Evolutionary conservation across 2,888 invertebrate genomes (phyloP), one percentile per base, ranked within the genome.

Genomic region (Pantelozetes paolii): DNA sequence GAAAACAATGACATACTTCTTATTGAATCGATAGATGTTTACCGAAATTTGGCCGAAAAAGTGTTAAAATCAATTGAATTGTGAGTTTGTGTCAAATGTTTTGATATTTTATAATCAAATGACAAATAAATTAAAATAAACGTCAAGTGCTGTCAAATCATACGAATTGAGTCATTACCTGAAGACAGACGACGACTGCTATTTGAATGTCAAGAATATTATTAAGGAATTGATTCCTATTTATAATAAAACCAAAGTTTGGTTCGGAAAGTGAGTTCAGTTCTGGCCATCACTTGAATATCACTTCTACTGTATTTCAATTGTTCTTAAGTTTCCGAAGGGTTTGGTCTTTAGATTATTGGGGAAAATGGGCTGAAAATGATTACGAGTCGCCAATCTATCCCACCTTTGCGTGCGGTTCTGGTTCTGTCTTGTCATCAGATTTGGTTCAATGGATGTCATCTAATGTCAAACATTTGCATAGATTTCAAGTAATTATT

Each of bases 181-280:
- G 77, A 82, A 82, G 77, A 81, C 81, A 18, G 82, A 82, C 76
- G 82, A 82, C 77, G 82, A 82, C 76, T 81, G 81, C 75, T 81
- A 77, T 73, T 74, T 82, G 9, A 78, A 82, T 77, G 45, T 82
- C 6, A 75, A 77, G 11, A 48, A 70, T 28, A 77, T 82, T 26
- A 20, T 80, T 0, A 36, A 76, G n/a, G 40, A 75, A 30, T 67
- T 81, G 30, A 48, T 77, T 15, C 9, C 50, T 42, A 36, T 36
- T 15, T 59, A 23, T 30, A 1, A 23, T 18, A 13, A n/a, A 3
- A 67, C 62, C 23, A 42, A 26, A n/a, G 40, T 54, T 45, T 75
- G 75, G 75, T 75, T 48, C 45, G 75, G 71, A 71, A 75, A 74
- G 75, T 75, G 62, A 36, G 71, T 75, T 30, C 26, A 28, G 20